A percentile compares a stretch with the other conserved stretches of the same genome.
phyloP scores from a whole-genome alignment of 2,888 invertebrate genomes.

The Rugalucina vietnamica region DNA sequence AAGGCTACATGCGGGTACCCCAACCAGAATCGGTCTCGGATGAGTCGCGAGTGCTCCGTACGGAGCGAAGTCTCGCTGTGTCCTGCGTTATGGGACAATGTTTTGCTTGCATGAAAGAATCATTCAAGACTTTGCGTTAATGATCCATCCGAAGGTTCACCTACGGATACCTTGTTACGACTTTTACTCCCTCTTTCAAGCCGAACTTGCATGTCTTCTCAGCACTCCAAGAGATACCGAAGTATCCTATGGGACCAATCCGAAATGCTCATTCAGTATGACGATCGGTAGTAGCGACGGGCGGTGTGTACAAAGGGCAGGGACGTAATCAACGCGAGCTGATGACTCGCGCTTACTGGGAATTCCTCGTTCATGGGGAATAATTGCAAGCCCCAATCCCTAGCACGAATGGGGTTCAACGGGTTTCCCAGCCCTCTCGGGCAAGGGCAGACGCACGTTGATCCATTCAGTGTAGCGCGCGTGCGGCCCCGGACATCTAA shows the following conservation, averaged over 20 bases:
- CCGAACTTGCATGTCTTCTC: constrained; percentile 88
- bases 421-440: constrained; percentile 88
- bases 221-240: constrained; percentile 75
- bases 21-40: neutral
- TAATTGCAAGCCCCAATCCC: constrained; percentile 88
- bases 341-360: constrained; percentile 89
- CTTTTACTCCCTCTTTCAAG: constrained; percentile 88
- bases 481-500: constrained; percentile 89
- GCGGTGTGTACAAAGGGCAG: constrained; percentile 89
- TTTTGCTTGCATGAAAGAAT: too few species aligned
- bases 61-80: too few species aligned
- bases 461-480: constrained; percentile 88
- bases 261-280: constrained; percentile 87
- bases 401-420: constrained; percentile 89
- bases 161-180: constrained; percentile 89
- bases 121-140: constrained; percentile 72
- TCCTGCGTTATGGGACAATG: too few species aligned
- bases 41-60: too few species aligned
- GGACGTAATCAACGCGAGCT: constrained; percentile 89
- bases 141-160: constrained; percentile 87
- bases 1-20: neutral
- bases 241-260: constrained; percentile 71
- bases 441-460: constrained; percentile 83
- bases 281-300: constrained; percentile 90
- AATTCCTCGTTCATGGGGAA: constrained; percentile 88